Percentiles rank a stretch among this genome's conserved stretches.
Evolutionary conservation across 2,888 invertebrate species (phyloP).

Genomic region (Monoplex corrugatus): DNA sequence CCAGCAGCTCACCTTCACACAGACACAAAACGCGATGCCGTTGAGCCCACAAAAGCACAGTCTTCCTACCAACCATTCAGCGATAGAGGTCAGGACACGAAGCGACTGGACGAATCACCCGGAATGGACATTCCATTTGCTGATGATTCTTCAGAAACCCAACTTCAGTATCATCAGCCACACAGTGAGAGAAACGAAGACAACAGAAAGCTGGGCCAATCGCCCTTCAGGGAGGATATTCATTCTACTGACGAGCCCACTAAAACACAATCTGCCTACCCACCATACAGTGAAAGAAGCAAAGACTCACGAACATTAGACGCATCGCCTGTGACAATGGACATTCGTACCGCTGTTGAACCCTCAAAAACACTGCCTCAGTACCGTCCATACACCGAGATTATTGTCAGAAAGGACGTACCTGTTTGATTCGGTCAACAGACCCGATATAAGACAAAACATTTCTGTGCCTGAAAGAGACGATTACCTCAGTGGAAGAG

Average conservation of each 20-base stretch:
- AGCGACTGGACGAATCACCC: not conserved
- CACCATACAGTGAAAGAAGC: not conserved
- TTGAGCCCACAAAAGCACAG: not conserved
- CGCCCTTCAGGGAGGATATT: not conserved
- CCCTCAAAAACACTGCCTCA: no score
- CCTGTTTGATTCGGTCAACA: not conserved
- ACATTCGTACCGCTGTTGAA: not conserved
- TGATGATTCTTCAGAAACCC: no score
- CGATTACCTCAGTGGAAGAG: not conserved
- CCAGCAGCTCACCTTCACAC: not conserved
- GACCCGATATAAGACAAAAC: not conserved
- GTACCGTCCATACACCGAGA: no score
- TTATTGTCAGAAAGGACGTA: no score
- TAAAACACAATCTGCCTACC: not conserved
- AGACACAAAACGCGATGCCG: not conserved
- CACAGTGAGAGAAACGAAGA: not conserved
- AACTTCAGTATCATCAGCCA: no score
- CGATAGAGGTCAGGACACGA: not conserved
- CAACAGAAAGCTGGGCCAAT: not conserved
- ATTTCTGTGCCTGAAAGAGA: not conserved
- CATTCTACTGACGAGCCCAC: no score
- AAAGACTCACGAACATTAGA: not conserved
- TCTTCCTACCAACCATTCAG: not conserved
- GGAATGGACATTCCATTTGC: not conserved
- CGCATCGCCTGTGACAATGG: not conserved